Percentiles rank a stretch among this genome's conserved stretches.
Evolutionary conservation across 2,113 vertebrate genomes (phyloP).

Genomic region (Osmerus eperlanus): DNA sequence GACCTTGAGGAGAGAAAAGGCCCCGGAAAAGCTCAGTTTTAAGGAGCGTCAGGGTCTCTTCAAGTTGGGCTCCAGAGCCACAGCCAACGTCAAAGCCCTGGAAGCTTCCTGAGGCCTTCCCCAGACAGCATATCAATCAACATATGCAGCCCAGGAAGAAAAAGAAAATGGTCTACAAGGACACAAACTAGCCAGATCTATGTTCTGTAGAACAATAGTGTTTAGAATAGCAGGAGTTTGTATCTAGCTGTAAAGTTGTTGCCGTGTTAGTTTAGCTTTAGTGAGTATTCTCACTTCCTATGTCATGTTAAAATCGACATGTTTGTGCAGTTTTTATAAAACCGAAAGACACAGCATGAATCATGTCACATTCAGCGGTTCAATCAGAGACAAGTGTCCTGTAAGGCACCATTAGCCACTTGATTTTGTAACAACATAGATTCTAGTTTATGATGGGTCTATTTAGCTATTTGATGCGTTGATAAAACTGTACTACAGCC

Average conservation of each 20-base stretch:
- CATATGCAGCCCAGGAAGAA: background rate
- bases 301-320: background rate
- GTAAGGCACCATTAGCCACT: background rate
- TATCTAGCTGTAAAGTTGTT: too few relatives aligned
- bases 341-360: too few relatives aligned
- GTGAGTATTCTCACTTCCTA: too few relatives aligned
- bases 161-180: too few relatives aligned
- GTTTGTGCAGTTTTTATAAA: too few relatives aligned
- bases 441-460: background rate
- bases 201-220: background rate
- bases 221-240: too few relatives aligned
- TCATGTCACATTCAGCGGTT: too few relatives aligned
- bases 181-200: background rate
- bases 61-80: conserved; percentile 43
- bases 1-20: background rate
- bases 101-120: background rate
- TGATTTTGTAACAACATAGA: background rate
- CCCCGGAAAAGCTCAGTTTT: conserved; percentile 66
- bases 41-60: conserved; percentile 64
- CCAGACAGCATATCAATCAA: background rate
- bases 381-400: background rate
- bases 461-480: conserved; percentile 62
- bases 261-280: too few relatives aligned
- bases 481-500: conserved; percentile 84
- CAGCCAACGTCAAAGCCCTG: conserved; percentile 21